These are phyloP conservation scores for Hippasteria phrygiana DNA, from an alignment of 53 echinoderm and acorn worm genomes.

Conservation along the genomic window DNA sequence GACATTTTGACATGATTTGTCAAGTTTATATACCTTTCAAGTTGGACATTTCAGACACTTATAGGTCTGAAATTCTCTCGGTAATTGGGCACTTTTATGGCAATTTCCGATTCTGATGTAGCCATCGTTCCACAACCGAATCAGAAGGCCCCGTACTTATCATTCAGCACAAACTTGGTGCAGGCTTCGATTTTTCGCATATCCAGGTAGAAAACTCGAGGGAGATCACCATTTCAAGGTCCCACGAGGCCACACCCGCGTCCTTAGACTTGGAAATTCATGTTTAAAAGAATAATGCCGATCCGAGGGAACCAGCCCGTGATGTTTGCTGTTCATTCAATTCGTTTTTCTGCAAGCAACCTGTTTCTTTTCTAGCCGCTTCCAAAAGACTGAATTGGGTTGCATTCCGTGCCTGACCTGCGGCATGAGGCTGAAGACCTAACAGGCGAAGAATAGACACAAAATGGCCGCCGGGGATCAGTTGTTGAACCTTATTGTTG, in stretches of 20 bases:
- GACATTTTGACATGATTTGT: too few species aligned
- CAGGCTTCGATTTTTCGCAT: slow-evolving; percentile 18
- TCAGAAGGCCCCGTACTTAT: slow-evolving; percentile 19
- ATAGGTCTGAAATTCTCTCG: neutral
- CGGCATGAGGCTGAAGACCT: neutral
- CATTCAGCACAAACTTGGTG: slow-evolving; percentile 35
- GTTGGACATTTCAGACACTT: neutral
- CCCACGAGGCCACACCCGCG: slow-evolving; percentile 13
- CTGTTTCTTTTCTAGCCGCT: neutral
- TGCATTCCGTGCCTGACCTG: slow-evolving; percentile 43
- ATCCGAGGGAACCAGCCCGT: neutral
- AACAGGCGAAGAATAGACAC: slow-evolving; percentile 37
- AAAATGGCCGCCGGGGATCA: slow-evolving; percentile 51
- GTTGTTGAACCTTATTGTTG: slow-evolving; percentile 33
- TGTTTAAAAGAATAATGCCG: slow-evolving; percentile 33
- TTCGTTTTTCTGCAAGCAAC: neutral
- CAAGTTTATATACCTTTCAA: too few species aligned
- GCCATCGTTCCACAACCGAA: neutral
- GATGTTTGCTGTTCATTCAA: slow-evolving; percentile 36
- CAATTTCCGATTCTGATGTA: neutral
- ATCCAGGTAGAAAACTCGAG: slow-evolving; percentile 38
- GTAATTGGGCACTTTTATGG: neutral
- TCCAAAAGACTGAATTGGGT: slow-evolving; percentile 35
- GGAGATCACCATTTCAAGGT: slow-evolving; percentile 3
- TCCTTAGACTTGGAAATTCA: slow-evolving; percentile 27